A percentile compares a stretch with the other conserved stretches of the same genome.
Evolutionary conservation across 2,113 vertebrate species (phyloP).

Genomic region (Spilogale gracilis): DNA sequence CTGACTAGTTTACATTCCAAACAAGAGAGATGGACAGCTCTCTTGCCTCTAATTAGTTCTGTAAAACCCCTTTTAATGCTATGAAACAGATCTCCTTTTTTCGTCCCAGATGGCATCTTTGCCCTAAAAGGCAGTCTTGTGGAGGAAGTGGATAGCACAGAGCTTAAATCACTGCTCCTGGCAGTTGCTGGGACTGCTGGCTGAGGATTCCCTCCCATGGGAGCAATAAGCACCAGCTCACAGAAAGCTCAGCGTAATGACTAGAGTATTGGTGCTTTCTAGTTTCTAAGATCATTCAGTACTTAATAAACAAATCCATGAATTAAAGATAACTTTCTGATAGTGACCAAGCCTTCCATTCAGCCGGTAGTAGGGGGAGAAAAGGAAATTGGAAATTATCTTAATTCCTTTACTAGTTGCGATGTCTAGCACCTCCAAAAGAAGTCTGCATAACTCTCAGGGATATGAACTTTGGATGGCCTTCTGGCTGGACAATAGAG

Average conservation of each 20-base stretch:
- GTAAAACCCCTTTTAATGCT: slow-evolving; percentile 20
- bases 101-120: slow-evolving; percentile 37
- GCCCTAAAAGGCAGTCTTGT: slow-evolving; percentile 20
- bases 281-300: slow-evolving; percentile 14
- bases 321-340: slow-evolving; percentile 55
- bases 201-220: background rate
- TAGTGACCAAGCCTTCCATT: background rate
- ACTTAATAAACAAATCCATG: slow-evolving; percentile 48
- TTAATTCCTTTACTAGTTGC: background rate
- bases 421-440: background rate
- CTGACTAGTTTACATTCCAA: background rate
- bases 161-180: background rate
- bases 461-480: background rate
- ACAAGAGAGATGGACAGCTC: background rate
- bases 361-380: background rate
- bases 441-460: background rate
- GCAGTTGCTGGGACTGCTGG: background rate
- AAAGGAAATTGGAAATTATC: background rate
- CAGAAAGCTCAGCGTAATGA: background rate
- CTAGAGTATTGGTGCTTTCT: background rate
- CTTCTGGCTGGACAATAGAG: background rate
- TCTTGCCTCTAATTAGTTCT: slow-evolving; percentile 60
- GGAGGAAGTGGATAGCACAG: background rate
- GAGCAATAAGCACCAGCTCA: slow-evolving; percentile 44
- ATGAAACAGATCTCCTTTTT: background rate